Conservation (phyloP, 2,113 vertebrate species). For the Alces alces region DNA sequence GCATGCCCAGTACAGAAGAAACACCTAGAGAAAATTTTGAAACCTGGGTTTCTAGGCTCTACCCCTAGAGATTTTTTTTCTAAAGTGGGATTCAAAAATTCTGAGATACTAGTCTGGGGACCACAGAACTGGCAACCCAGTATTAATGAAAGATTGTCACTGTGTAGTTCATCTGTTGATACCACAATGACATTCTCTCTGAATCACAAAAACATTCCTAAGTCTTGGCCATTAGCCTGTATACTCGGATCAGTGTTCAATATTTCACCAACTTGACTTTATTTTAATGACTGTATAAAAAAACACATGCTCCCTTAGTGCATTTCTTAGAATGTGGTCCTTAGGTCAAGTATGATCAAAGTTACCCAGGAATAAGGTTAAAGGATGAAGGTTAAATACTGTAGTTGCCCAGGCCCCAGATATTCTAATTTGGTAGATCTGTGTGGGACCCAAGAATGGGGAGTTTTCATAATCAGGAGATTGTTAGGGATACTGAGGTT, state of each 20-base stretch:
- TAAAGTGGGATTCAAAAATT: not conserved
- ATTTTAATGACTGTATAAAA: not conserved
- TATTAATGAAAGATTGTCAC: not conserved
- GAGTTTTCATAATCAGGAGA: not conserved
- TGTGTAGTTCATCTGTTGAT: not conserved
- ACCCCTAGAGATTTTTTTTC: not conserved
- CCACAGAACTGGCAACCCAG: not conserved
- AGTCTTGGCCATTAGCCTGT: not conserved
- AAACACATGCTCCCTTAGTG: not conserved
- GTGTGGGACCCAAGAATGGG: not conserved
- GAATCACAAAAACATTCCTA: not conserved
- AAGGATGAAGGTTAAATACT: not conserved
- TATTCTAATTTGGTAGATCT: not conserved
- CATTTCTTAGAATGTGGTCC: not conserved
- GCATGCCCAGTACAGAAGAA: not conserved
- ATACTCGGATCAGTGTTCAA: not conserved
- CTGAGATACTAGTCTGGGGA: not conserved
- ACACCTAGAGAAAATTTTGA: not conserved
- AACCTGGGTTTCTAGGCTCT: not conserved
- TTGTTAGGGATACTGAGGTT: not conserved
- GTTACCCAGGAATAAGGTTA: not conserved
- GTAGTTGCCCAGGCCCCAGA: not conserved
- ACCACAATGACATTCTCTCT: not conserved
- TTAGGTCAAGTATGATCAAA: not conserved
- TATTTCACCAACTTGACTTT: not conserved